Evolutionary conservation across 2,888 invertebrate genomes (phyloP).

Genomic region (Campopleginae sp.): DNA sequence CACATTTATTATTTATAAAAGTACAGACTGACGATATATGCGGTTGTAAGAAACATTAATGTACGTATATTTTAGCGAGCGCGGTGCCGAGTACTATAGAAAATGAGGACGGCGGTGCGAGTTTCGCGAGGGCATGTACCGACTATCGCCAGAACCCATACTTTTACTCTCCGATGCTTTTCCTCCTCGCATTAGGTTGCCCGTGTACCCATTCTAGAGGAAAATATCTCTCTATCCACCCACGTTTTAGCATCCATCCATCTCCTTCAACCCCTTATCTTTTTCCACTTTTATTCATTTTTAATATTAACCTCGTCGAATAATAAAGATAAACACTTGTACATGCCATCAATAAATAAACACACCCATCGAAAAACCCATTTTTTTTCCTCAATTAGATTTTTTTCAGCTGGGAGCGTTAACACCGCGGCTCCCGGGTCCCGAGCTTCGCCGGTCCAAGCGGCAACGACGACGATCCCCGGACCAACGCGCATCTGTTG

Average conservation of each 20-base stretch:
- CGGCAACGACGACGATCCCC: too few relatives aligned
- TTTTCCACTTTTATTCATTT: background rate
- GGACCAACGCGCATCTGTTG: too few relatives aligned
- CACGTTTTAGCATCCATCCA: too few relatives aligned
- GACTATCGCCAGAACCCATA: conserved; percentile 58
- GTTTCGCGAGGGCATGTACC: conserved; percentile 55
- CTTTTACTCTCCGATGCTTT: conserved; percentile 19
- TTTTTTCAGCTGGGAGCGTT: too few relatives aligned
- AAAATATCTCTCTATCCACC: too few relatives aligned
- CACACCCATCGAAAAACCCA: background rate
- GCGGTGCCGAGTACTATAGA: conserved; percentile 33
- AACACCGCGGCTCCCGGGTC: too few relatives aligned
- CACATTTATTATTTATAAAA: conserved; percentile 9
- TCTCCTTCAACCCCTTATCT: too few relatives aligned
- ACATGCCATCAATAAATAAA: background rate
- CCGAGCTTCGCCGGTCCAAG: too few relatives aligned
- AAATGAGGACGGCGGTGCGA: conserved; percentile 41
- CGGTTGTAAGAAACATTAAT: conserved; percentile 43
- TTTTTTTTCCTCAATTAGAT: background rate
- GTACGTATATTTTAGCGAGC: conserved; percentile 15
- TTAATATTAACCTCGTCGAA: background rate
- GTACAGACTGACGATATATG: conserved; percentile 36
- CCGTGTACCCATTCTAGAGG: too few relatives aligned
- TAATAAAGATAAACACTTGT: background rate
- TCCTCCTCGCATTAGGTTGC: conserved; percentile 25